Conservation (phyloP, 2,113 vertebrate species). For the Alethe castanea region DNA sequence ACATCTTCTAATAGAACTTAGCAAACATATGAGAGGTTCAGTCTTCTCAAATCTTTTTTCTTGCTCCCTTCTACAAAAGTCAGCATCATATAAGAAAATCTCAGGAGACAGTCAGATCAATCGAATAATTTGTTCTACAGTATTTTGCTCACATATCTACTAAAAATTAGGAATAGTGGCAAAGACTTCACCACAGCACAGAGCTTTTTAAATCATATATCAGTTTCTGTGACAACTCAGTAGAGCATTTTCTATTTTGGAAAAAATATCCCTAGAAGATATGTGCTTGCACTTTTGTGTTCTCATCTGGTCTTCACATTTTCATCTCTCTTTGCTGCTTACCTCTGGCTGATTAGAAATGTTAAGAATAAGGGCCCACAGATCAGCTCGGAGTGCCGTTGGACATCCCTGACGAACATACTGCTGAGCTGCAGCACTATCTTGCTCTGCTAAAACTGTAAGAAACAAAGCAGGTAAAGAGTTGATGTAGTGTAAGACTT, state of each 20-base stretch:
- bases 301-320: not conserved
- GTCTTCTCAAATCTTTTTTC: not conserved
- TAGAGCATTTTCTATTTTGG: not conserved
- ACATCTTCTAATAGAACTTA: not conserved
- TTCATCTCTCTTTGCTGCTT: slow-evolving; percentile 21
- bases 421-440: slow-evolving; percentile 93
- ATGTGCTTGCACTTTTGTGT: not conserved
- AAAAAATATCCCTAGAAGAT: not conserved
- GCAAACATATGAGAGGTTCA: not conserved
- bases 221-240: not conserved
- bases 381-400: slow-evolving; percentile 87
- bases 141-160: not conserved
- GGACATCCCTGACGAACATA: slow-evolving; percentile 93
- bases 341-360: slow-evolving; percentile 91
- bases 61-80: not conserved
- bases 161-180: not conserved
- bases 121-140: not conserved
- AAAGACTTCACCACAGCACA: not conserved
- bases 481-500: not conserved
- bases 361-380: slow-evolving; percentile 94
- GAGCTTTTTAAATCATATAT: not conserved
- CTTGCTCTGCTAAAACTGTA: slow-evolving; percentile 86
- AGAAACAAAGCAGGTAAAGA: not conserved
- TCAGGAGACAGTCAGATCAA: not conserved
- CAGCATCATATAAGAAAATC: not conserved